Evolutionary conservation across 2,888 invertebrate species (phyloP).

Genomic region (Polymixis lichenea): DNA sequence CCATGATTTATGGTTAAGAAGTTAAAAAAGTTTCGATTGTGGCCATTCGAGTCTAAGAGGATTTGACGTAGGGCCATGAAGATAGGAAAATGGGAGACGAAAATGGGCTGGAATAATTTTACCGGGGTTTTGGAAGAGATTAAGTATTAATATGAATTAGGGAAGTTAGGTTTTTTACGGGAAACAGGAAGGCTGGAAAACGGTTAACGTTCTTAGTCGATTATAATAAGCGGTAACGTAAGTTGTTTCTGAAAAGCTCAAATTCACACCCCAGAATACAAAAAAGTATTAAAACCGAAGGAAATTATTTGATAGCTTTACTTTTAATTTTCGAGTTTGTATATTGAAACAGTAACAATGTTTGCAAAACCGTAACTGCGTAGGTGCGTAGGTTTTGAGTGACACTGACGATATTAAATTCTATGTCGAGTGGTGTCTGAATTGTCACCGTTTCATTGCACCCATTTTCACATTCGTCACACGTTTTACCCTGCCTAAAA

Average conservation of each 20-base stretch:
- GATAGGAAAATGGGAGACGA: conserved; percentile 35
- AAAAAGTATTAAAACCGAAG: no score
- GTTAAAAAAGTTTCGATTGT: conserved; percentile 58
- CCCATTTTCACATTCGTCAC: not conserved
- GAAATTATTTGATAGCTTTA: no score
- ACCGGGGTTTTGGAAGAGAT: not conserved
- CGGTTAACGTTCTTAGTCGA: not conserved
- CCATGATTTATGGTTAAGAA: conserved; percentile 56
- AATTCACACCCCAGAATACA: not conserved
- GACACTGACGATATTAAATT: conserved; percentile 12
- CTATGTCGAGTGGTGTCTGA: not conserved
- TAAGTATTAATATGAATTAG: not conserved
- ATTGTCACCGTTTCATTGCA: not conserved
- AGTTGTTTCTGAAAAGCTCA: not conserved
- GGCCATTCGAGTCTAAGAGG: conserved; percentile 32
- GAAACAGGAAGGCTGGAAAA: not conserved
- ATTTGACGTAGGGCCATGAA: conserved; percentile 36
- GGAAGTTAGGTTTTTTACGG: no score
- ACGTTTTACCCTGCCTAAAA: not conserved
- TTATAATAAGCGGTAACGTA: not conserved
- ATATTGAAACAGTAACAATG: not conserved
- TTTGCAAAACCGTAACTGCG: not conserved
- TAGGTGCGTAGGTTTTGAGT: not conserved
- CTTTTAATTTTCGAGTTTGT: not conserved
- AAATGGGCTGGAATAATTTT: conserved; percentile 20